Percentiles rank a stretch among this genome's conserved stretches.
These are phyloP conservation scores for Glandiceps talaboti DNA, from an alignment of 53 echinoderm and acorn worm genomes.

Conservation along the genomic window DNA sequence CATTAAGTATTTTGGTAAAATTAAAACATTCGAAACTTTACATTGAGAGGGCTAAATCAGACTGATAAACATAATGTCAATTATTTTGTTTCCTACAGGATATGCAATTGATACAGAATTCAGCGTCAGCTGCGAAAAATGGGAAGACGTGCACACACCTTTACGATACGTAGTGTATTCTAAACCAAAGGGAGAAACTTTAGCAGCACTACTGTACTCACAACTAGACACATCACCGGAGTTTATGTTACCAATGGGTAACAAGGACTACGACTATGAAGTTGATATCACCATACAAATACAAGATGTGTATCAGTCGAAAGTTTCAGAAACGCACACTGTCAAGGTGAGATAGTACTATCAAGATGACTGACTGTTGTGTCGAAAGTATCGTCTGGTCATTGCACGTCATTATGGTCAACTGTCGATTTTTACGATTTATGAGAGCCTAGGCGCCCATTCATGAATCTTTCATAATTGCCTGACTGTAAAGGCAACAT, in stretches of 20 bases:
- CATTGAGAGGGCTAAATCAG: no score
- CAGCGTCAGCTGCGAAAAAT: conserved; percentile 30
- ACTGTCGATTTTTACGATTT: no score
- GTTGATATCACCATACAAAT: conserved; percentile 40
- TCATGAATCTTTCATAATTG: no score
- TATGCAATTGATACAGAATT: conserved; percentile 41
- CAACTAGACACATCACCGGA: conserved; percentile 12
- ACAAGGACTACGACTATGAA: conserved; percentile 8
- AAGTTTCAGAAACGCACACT: conserved; percentile 18
- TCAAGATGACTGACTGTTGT: not conserved
- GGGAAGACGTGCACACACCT: conserved; percentile 32
- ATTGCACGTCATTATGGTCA: no score
- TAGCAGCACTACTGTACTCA: conserved; percentile 29
- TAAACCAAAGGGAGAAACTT: not conserved
- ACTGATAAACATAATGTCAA: no score
- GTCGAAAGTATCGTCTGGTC: no score
- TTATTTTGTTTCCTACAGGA: conserved; percentile 22
- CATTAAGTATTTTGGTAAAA: not conserved
- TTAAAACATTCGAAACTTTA: no score
- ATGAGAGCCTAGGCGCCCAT: no score
- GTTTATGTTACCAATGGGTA: conserved; percentile 43
- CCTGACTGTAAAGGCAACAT: no score
- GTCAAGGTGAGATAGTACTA: conserved; percentile 24
- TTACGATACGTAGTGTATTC: conserved; percentile 29
- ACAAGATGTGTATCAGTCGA: conserved; percentile 30